Evolutionary conservation across 2,797 vertebrate species (phyloP).

Genomic region (Discoglossus pictus): DNA sequence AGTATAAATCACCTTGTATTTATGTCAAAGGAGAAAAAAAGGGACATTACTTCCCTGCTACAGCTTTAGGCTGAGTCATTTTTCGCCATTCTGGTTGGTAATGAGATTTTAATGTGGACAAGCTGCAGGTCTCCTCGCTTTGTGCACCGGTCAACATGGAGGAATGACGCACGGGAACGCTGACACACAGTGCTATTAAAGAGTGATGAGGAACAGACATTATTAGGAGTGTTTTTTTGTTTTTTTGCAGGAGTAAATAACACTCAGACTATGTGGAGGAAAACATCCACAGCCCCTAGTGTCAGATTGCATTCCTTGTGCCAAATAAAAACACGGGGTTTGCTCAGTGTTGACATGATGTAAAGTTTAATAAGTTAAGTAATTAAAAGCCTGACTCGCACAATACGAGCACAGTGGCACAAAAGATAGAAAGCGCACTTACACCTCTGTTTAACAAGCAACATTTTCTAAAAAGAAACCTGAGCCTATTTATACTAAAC

Average conservation of each 20-base stretch:
- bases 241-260: constrained; percentile 3
- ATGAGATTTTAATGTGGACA: constrained; percentile 33
- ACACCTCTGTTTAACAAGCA: too few relatives aligned
- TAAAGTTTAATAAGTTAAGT: too few relatives aligned
- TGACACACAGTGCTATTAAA: not conserved
- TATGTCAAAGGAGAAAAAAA: not conserved
- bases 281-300: not conserved
- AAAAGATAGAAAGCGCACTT: too few relatives aligned
- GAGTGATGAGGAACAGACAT: constrained; percentile 3
- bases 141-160: constrained; percentile 1
- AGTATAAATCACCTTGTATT: constrained; percentile 13
- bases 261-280: not conserved
- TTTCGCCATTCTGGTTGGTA: not conserved
- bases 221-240: not conserved
- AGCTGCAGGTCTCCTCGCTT: not conserved
- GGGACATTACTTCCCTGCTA: not conserved
- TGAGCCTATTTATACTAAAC: too few relatives aligned
- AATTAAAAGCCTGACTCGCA: too few relatives aligned
- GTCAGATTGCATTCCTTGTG: not conserved
- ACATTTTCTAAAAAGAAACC: too few relatives aligned
- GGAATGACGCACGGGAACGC: not conserved
- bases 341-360: too few relatives aligned
- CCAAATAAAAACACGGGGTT: too few relatives aligned
- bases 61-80: not conserved
- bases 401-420: too few relatives aligned